Evolutionary conservation across 2,888 invertebrate genomes (phyloP).

Genomic region (Apamea monoglypha): DNA sequence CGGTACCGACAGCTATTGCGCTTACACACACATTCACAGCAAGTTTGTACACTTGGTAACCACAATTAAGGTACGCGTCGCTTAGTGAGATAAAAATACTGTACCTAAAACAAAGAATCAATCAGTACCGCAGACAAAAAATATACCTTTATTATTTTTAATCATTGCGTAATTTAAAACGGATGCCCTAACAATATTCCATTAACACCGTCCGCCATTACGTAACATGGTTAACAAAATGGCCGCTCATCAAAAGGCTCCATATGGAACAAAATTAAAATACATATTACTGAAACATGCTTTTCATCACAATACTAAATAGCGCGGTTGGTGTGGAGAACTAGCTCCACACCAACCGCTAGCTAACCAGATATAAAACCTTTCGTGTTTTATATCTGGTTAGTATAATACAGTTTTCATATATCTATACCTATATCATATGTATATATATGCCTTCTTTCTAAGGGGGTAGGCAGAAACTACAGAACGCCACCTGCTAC

Average conservation of each 20-base stretch:
- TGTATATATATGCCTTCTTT: too few relatives aligned
- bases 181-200: not conserved
- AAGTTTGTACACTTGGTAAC: too few relatives aligned
- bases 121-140: not conserved
- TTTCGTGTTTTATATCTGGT: not conserved
- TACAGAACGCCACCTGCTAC: not conserved
- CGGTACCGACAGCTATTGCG: too few relatives aligned
- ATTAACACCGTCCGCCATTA: constrained; percentile 4
- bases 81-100: too few relatives aligned
- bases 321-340: not conserved
- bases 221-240: constrained; percentile 14
- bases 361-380: too few relatives aligned
- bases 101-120: too few relatives aligned
- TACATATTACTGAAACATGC: constrained; percentile 5
- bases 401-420: not conserved
- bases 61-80: too few relatives aligned
- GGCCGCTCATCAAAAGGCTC: constrained; percentile 19
- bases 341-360: too few relatives aligned
- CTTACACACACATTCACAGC: too few relatives aligned
- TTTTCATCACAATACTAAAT: constrained; percentile 10
- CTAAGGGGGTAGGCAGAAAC: not conserved
- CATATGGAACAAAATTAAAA: constrained; percentile 15
- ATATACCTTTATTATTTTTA: not conserved
- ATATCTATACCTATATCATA: too few relatives aligned
- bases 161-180: not conserved